phyloP scores from a whole-genome alignment of 2,113 vertebrate species.

The rabbit (Oryctolagus cuniculus) region mOryCun1.1 NC_091438.1:140467501-140468000 shows the following conservation, averaged over 20 bases:
- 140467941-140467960: background rate
- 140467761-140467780: background rate
- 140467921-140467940: background rate
- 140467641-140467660: no score
- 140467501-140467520: no score
- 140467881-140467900: background rate
- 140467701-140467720: no score
- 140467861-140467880: background rate
- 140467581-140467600: no score
- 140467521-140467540: no score
- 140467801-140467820: background rate
- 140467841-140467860: background rate
- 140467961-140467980: background rate
- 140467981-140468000: background rate
- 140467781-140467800: background rate
- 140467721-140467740: constrained; percentile 8
- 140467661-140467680: no score
- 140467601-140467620: no score
- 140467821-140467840: background rate
- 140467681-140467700: no score
- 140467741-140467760: background rate
- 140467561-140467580: no score
- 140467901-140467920: background rate
- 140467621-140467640: no score
- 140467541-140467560: no score